Evolutionary conservation across 2,797 vertebrate species (phyloP).

Genomic region (Sebastes taczanowskii): DNA sequence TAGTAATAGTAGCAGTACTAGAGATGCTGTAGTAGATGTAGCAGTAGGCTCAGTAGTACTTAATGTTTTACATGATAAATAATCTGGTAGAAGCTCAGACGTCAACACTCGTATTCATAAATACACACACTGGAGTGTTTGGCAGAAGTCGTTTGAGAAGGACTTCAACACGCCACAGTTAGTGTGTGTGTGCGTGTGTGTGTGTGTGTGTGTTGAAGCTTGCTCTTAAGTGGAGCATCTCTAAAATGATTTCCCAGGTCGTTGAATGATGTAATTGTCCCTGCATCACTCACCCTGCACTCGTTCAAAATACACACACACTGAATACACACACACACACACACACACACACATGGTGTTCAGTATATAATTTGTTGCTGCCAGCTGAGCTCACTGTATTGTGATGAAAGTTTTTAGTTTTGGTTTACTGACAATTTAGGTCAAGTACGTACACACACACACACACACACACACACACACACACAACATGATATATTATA

Average conservation of each 20-base stretch:
- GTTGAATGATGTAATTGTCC: conserved; percentile 69
- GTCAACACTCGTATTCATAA: conserved; percentile 21
- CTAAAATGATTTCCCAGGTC: conserved; percentile 75
- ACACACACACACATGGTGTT: neutral
- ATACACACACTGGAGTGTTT: conserved; percentile 15
- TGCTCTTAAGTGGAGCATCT: conserved; percentile 69
- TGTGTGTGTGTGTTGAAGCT: conserved; percentile 1
- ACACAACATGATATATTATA: neutral
- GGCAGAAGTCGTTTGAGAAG: conserved; percentile 31
- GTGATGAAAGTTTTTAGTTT: conserved; percentile 42
- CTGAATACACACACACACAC: neutral
- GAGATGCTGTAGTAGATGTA: neutral
- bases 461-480: neutral
- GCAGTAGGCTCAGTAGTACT: neutral
- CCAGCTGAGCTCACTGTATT: conserved; percentile 54
- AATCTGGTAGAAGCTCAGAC: neutral
- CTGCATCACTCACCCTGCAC: conserved; percentile 56
- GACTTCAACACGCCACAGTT: conserved; percentile 27
- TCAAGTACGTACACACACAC: conserved; percentile 17
- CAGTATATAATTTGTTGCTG: conserved; percentile 8
- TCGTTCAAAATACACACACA: conserved; percentile 3
- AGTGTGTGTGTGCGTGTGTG: conserved; percentile 3
- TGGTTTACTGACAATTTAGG: conserved; percentile 56
- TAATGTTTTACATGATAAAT: conserved; percentile 5
- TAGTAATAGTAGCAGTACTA: neutral